phyloP scores from a whole-genome alignment of 2,888 invertebrate species.

The Tinea trinotella region DNA sequence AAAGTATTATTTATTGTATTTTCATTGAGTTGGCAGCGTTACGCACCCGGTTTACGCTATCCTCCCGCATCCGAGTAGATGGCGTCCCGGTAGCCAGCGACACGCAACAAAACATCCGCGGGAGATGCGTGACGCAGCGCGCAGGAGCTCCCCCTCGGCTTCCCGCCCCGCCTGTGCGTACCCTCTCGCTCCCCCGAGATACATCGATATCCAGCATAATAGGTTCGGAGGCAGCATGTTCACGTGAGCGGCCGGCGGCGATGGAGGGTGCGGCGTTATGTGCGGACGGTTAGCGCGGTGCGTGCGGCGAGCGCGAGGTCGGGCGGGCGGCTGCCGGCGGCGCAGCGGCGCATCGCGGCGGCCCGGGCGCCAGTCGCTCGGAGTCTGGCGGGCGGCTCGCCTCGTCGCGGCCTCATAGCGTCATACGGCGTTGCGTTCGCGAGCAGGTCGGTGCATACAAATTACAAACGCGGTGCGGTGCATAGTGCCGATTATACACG shows the following conservation, averaged over 20 bases:
- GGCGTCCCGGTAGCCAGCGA: slow-evolving; percentile 26
- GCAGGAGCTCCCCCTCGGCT: slow-evolving; percentile 49
- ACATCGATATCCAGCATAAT: slow-evolving; percentile 48
- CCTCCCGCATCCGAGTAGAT: background rate
- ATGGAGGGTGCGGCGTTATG: slow-evolving; percentile 32
- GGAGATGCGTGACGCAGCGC: slow-evolving; percentile 64
- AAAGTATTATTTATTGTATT: background rate
- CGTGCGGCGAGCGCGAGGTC: slow-evolving; percentile 24
- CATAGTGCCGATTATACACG: background rate
- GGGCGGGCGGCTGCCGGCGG: slow-evolving; percentile 34
- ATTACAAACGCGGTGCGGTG: too few relatives aligned
- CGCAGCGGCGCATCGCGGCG: slow-evolving; percentile 38
- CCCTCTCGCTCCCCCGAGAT: slow-evolving; percentile 35
- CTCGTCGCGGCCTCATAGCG: slow-evolving; percentile 40
- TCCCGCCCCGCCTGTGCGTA: slow-evolving; percentile 38
- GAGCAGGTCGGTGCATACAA: slow-evolving; percentile 14
- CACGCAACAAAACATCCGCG: slow-evolving; percentile 51
- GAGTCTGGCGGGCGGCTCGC: slow-evolving; percentile 57
- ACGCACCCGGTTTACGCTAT: background rate
- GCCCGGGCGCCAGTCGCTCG: slow-evolving; percentile 67
- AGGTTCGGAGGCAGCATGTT: slow-evolving; percentile 14
- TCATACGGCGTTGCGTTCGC: background rate
- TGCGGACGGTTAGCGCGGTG: slow-evolving; percentile 20
- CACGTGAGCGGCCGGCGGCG: slow-evolving; percentile 28
- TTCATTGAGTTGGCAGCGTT: background rate